Base-by-base conservation (phyloP, 2,113 vertebrate species). In the Anarhynchus alexandrinus region DNA sequence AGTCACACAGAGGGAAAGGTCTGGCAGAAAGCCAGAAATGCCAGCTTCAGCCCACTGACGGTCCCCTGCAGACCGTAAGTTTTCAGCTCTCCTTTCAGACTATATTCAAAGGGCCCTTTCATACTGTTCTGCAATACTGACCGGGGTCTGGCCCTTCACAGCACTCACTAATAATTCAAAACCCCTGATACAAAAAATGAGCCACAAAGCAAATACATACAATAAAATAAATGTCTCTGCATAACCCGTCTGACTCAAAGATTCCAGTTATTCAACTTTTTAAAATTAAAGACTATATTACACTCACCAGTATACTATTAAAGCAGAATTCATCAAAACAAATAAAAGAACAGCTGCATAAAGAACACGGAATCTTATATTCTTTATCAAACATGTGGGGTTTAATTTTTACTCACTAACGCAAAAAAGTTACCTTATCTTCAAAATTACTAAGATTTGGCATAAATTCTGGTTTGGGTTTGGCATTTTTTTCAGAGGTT, bases 41-140 rank as follows among this genome's bases (percentile, higher is more conserved):
- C 21, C 84, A 84, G 16, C 32, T 91, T 88, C 70, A 86, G 69
- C 34, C 25, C 32, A 74, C n/a, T 71, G 81, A 82, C 59, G 59
- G 30, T 67, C 11, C 67, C 32, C 23, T 43, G 26, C 47, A 93
- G 80, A 67, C 25, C 55, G 4, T 12, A 72, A 82, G 19, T 34
- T 87, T 91, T 77, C 72, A 94, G 42, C 47, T 91, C 30, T 70
- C 45, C 25, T 83, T 95, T 91, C 78, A 80, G 36, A 52, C 21
- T n/a, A 34, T 61, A 76, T 61, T 93, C 58, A 72, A 88, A 96
- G 64, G 26, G 34, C 14, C 27, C 32, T 90, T 62, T 80, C 62
- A 71, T 9, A 65, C n/a, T 79, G 25, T 32, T 82, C 78, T 57
- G 61, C 45, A 82, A 51, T 85, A 90, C 6, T 86, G 55, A 64